phyloP scores from a whole-genome alignment of 1,140 invertebrate genomes.

The Brachystomella parvula region DNA sequence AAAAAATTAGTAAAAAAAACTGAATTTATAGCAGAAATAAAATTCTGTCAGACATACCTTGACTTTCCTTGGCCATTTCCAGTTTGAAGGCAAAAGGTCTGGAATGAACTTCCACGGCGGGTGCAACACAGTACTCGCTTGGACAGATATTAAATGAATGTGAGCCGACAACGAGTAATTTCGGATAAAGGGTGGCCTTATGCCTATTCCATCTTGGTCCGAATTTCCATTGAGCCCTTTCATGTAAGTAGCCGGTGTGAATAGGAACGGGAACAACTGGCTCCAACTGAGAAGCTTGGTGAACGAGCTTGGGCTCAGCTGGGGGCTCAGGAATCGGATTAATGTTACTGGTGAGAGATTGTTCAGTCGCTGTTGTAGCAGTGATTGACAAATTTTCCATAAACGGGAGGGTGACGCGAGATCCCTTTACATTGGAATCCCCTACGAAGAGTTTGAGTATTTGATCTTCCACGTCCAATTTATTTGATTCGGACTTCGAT shows the following conservation, averaged over 20 bases:
- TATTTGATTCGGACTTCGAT: constrained; percentile 21
- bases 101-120: constrained; percentile 35
- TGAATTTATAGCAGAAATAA: neutral
- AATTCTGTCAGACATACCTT: neutral
- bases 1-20: constrained; percentile 2
- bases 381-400: constrained; percentile 4
- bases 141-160: neutral
- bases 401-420: constrained; percentile 15
- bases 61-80: constrained; percentile 20
- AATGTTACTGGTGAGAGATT: neutral
- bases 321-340: neutral
- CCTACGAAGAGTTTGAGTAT: constrained; percentile 21
- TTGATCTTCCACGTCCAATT: constrained; percentile 24
- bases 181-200: constrained; percentile 9
- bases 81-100: constrained; percentile 37
- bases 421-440: constrained; percentile 14
- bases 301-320: neutral
- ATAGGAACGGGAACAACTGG: constrained; percentile 8
- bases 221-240: constrained; percentile 28
- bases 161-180: constrained; percentile 1
- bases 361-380: neutral
- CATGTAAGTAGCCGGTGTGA: constrained; percentile 21
- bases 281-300: neutral
- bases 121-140: constrained; percentile 11
- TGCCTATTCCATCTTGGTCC: constrained; percentile 29